Evolutionary conservation across 23 tunicate species (phyloP).

Genomic region (Oikopleura albicans): DNA sequence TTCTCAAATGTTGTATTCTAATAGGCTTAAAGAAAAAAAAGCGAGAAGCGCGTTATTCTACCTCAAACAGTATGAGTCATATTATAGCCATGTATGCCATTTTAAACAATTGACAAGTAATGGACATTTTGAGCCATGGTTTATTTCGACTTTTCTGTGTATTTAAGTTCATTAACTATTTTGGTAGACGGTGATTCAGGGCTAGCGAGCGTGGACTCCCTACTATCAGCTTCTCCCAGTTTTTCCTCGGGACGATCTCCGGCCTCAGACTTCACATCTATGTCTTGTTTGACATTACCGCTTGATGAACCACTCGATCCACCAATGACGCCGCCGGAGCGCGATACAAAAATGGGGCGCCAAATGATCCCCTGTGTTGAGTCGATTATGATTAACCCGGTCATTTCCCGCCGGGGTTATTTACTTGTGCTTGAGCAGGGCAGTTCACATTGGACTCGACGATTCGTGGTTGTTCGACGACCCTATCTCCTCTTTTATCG

Average conservation of each 20-base stretch:
- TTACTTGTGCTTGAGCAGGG: slow-evolving; percentile 11
- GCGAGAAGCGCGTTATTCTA: too few species aligned
- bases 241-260: not conserved
- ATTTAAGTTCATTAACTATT: too few species aligned
- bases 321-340: not conserved
- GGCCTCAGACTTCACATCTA: not conserved
- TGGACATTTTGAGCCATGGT: too few species aligned
- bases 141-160: too few species aligned
- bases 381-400: not conserved
- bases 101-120: too few species aligned
- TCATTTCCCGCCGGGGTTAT: slow-evolving; percentile 11
- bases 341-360: not conserved
- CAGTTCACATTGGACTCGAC: slow-evolving; percentile 1
- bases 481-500: not conserved
- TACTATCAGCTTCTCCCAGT: not conserved
- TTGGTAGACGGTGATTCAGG: slow-evolving; percentile 19
- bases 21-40: too few species aligned
- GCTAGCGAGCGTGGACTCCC: not conserved
- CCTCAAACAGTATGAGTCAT: too few species aligned
- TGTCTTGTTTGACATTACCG: not conserved
- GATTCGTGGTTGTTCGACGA: not conserved
- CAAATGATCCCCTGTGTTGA: slow-evolving; percentile 17
- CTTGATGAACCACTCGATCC: slow-evolving; percentile 15
- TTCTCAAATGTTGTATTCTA: too few species aligned
- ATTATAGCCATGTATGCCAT: too few species aligned